phyloP scores from a whole-genome alignment of 2,113 vertebrate species.

The Pavo muticus region DNA sequence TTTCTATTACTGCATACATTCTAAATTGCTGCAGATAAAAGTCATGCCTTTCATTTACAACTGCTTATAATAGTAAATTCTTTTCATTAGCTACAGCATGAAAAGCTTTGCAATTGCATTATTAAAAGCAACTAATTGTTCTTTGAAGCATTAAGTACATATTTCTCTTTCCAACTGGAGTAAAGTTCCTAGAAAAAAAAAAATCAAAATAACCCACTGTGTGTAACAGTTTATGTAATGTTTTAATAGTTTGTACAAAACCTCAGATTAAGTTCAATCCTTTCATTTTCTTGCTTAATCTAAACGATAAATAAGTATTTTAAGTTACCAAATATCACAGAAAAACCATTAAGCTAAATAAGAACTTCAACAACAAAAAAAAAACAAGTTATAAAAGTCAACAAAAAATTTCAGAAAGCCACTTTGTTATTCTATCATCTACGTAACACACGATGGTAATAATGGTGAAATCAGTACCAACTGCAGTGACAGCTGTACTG shows the following conservation, averaged over 20 bases:
- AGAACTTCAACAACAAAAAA: background rate
- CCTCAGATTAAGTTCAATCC: background rate
- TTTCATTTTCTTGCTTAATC: background rate
- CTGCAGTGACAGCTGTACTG: background rate
- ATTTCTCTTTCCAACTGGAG: conserved; percentile 9
- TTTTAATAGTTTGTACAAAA: conserved; percentile 6
- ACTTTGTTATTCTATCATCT: background rate
- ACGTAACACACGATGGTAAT: background rate
- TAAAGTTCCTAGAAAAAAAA: background rate
- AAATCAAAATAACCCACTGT: background rate
- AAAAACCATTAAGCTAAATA: background rate
- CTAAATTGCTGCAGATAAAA: conserved; percentile 42
- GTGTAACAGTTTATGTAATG: background rate
- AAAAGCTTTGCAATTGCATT: background rate
- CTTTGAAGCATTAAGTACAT: background rate
- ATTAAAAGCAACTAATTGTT: conserved; percentile 31
- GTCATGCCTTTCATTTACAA: background rate
- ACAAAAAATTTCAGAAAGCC: background rate
- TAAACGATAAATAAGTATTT: background rate
- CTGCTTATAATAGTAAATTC: conserved; percentile 17
- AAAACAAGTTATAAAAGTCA: background rate
- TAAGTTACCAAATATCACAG: background rate
- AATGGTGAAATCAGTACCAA: background rate
- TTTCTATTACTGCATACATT: conserved; percentile 5
- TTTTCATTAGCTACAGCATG: conserved; percentile 48